Conservation (phyloP, 2,888 invertebrate species). For the Agrotis clavis region DNA sequence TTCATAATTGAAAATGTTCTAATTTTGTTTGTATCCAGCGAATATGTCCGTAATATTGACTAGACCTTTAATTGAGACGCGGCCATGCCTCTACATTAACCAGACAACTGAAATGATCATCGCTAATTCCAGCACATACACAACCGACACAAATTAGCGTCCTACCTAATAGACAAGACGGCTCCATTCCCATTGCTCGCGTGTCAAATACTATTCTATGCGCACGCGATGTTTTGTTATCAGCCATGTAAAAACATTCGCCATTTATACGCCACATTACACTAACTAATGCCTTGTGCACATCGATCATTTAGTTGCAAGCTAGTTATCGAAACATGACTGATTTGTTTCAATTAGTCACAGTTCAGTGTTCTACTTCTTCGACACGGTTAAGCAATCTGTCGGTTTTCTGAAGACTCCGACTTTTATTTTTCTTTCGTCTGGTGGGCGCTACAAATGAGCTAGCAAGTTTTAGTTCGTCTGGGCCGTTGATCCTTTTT, state of each 20-base stretch:
- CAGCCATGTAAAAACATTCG: constrained; percentile 44
- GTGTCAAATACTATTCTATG: constrained; percentile 47
- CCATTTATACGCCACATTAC: constrained; percentile 55
- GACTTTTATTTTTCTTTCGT: constrained; percentile 5
- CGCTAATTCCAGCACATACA: constrained; percentile 40
- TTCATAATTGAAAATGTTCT: background rate
- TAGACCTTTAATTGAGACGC: background rate
- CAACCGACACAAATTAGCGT: constrained; percentile 51
- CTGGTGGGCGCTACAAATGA: constrained; percentile 18
- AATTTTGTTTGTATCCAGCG: background rate
- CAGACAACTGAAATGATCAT: constrained; percentile 20
- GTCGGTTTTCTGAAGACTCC: constrained; percentile 6
- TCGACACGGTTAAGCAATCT: constrained; percentile 10
- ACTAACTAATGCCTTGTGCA: constrained; percentile 33
- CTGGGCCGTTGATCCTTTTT: constrained; percentile 1
- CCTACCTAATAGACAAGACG: constrained; percentile 45
- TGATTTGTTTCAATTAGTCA: constrained; percentile 31
- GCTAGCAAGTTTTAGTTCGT: constrained; percentile 14
- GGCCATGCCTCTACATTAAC: background rate
- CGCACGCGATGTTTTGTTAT: constrained; percentile 61
- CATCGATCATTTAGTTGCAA: constrained; percentile 25
- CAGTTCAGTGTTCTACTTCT: constrained; percentile 20
- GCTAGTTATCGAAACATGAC: constrained; percentile 26
- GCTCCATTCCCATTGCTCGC: constrained; percentile 55
- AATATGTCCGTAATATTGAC: background rate